Base-by-base conservation (phyloP, 2,113 vertebrate species). In the Cygnus atratus region DNA sequence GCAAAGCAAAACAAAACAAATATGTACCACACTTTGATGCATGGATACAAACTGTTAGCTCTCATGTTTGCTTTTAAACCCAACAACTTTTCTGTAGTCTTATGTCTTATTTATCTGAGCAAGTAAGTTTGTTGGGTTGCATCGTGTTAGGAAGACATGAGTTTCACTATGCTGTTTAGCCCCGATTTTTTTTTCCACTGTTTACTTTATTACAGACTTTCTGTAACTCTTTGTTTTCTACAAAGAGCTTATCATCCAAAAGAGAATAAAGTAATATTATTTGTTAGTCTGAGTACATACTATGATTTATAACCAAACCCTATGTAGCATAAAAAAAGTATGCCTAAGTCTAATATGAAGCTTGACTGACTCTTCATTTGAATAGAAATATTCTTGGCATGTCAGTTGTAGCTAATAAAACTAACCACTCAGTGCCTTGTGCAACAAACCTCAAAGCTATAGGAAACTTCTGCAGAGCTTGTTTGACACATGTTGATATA, bases 351-450 rank as follows among this genome's bases (percentile, higher is more conserved):
- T 61, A 80, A 55, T 25, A 61, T 7, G 22, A 87, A 74, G 66
- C 52, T 91, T 91, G 68, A 43, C 44, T 81, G 68, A 61, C 44
- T 75, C 24, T 80, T 68, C 41, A 54, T 70, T 89, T 62, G 33
- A 81, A 52, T 41, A 55, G 33, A 88, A 88, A 62, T 79, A 18
- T 57, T 73, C 78, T 70, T 78, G 77, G 80, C 19, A 16, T 26
- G 84, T 71, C 15, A 48, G 15, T 78, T 73, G 16, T 35, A 81
- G 46, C 41, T 78, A 71, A 55, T 50, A 78, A 78, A 84, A 50
- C 25, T n/a, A 54, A 39, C 33, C 66, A 61, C 71, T 52, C 33
- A 78, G 24, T 66, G 68, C 11, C 26, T 84, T 54, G 6, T 70
- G 16, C 22, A 84, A 74, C 19, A 74, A 76, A n/a, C 25, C 16